Conservation (phyloP, 2,113 vertebrate species). For the Anolis carolinensis region DNA sequence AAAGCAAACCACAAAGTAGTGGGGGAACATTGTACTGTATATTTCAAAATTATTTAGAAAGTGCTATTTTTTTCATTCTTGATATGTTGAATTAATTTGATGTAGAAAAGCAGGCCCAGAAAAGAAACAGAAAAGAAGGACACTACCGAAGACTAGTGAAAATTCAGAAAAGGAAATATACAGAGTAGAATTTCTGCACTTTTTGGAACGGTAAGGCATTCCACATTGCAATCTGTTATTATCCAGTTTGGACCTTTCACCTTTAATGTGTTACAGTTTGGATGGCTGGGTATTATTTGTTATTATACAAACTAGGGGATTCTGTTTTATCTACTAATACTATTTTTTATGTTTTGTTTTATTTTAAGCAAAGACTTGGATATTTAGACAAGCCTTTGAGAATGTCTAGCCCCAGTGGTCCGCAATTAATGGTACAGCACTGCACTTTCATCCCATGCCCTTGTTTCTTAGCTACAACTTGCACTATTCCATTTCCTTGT, state of each 20-base stretch:
- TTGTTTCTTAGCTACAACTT: no score
- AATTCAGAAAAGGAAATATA: conserved; percentile 50
- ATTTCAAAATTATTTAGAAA: conserved; percentile 20
- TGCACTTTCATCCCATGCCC: no score
- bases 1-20: no score
- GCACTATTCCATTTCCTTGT: no score
- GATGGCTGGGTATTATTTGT: background rate
- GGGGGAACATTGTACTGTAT: no score
- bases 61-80: background rate
- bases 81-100: conserved; percentile 44
- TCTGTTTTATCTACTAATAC: background rate
- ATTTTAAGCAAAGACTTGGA: no score
- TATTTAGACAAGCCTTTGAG: no score
- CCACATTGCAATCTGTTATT: background rate
- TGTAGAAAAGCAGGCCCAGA: conserved; percentile 51
- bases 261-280: background rate
- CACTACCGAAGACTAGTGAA: conserved; percentile 32
- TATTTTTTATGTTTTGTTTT: background rate
- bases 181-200: conserved; percentile 56
- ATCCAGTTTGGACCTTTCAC: background rate
- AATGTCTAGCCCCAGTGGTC: no score
- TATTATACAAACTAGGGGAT: background rate
- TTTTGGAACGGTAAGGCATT: conserved; percentile 70
- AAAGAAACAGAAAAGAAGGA: conserved; percentile 34
- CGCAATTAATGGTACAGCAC: no score